These are phyloP conservation scores for Mycetomoellerius zeteki DNA, from an alignment of 1,140 invertebrate species.

Conservation along the genomic window DNA sequence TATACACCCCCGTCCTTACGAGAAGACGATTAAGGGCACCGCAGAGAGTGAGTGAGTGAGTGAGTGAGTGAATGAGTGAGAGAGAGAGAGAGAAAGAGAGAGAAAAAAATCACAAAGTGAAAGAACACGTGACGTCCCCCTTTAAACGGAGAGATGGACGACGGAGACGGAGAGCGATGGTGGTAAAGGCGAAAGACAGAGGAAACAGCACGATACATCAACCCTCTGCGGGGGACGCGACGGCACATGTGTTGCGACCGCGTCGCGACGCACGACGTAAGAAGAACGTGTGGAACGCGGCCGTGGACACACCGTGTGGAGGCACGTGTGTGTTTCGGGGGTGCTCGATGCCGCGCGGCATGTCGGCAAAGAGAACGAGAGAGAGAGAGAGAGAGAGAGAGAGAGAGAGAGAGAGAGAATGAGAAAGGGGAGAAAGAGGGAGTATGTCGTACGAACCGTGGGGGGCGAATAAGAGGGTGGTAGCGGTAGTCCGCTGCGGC, in stretches of 20 bases:
- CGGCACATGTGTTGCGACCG: constrained; percentile 69
- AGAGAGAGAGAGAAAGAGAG: constrained; percentile 17
- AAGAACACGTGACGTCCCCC: constrained; percentile 72
- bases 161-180: constrained; percentile 1
- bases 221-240: constrained; percentile 44
- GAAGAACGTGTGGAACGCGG: constrained; percentile 62
- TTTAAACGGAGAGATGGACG: constrained; percentile 29
- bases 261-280: constrained; percentile 65
- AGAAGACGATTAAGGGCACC: constrained; percentile 73
- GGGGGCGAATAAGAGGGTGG: constrained; percentile 80
- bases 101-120: constrained; percentile 73
- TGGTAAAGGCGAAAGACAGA: neutral
- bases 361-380: neutral
- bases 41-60: constrained; percentile 19
- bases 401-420: constrained; percentile 25
- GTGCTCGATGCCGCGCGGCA: constrained; percentile 1
- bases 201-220: constrained; percentile 5
- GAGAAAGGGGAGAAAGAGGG: constrained; percentile 47
- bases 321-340: constrained; percentile 23
- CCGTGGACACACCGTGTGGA: constrained; percentile 47
- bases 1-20: constrained; percentile 64
- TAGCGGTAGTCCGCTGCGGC: constrained; percentile 76
- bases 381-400: neutral
- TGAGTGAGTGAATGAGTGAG: too few relatives aligned
- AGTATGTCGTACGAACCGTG: constrained; percentile 64